Base-by-base conservation (phyloP, 1,140 invertebrate species). In the Sitophilus oryzae region DNA sequence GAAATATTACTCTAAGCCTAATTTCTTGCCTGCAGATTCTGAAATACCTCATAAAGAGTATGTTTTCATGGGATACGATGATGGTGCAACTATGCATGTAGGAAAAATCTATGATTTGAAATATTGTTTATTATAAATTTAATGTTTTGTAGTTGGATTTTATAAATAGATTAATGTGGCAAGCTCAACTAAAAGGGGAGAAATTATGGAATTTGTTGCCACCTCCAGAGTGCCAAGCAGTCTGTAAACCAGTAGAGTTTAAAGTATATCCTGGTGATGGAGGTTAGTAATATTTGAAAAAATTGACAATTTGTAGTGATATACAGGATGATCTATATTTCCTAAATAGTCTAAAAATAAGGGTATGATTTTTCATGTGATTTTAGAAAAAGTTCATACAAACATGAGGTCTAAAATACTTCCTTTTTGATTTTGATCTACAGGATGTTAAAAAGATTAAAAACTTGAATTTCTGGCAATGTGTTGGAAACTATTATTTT, bases 51-150 rank as follows among this genome's bases (percentile, higher is more conserved):
- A 84, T 47, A 86, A 88, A 41, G 93, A 96, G 76, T 96, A 93
- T 79, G 87, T 96, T 59, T 94, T 97, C 69, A 86, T 96, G 81
- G 89, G 89, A 45, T 92, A 90, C 64, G 88, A 93, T 62, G 85
- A 90, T 70, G 93, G 92, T 55, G 92, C 92, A 34, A 82, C 90
- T 30, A 87, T 96, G 85, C 93, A 96, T 77, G 92, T 95, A 79
- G 81, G 81, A 79, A 76, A 5, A n/a, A n/a, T n/a, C n/a, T n/a
- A n/a, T n/a, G n/a, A n/a, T n/a, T n/a, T n/a, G n/a, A n/a, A n/a
- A 43, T n/a, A 43, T 9, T 11, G 16, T 45, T 76, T 47, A 22
- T 21, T 37, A 63, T 53, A 22, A 45, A 44, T 8, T 19, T 56
- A 35, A 43, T 55, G 22, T 3, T 34, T 76, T 77, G 52, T 68